These are phyloP conservation scores for Lepidochitona cinerea DNA, from an alignment of 2,888 invertebrate genomes.

Conservation along the genomic window DNA sequence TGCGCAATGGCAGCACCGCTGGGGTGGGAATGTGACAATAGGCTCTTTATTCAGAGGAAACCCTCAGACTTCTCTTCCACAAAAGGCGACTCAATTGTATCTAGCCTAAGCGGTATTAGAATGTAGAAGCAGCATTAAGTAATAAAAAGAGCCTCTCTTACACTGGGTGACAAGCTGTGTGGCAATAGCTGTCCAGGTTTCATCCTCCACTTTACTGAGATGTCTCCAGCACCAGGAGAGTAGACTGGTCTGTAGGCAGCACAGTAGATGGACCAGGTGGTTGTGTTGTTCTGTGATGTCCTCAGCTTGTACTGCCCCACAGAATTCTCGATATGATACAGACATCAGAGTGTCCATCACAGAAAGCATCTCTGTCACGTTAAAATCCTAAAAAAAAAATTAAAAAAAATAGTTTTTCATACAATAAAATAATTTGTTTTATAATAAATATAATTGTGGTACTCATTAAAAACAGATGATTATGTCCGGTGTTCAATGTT, in stretches of 20 bases:
- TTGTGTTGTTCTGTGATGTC: constrained; percentile 54
- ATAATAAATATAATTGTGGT: too few species aligned
- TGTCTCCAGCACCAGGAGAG: constrained; percentile 65
- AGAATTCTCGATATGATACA: constrained; percentile 64
- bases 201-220: constrained; percentile 38
- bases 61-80: too few species aligned
- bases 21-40: too few species aligned
- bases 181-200: constrained; percentile 20
- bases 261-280: constrained; percentile 63
- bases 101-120: too few species aligned
- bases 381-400: constrained; percentile 52
- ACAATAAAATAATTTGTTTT: too few species aligned
- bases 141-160: constrained; percentile 14
- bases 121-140: too few species aligned
- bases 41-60: too few species aligned
- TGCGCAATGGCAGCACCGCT: too few species aligned
- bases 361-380: constrained; percentile 50
- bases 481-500: too few species aligned
- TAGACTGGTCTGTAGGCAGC: constrained; percentile 66
- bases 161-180: constrained; percentile 31
- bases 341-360: constrained; percentile 67
- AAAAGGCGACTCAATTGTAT: too few species aligned
- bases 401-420: too few species aligned
- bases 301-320: constrained; percentile 33
- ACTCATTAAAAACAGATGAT: too few species aligned